A percentile compares a stretch with the other conserved stretches of the same genome.
phyloP scores from a whole-genome alignment of 1,140 invertebrate species.

The Pentalonia nigronervosa region DNA sequence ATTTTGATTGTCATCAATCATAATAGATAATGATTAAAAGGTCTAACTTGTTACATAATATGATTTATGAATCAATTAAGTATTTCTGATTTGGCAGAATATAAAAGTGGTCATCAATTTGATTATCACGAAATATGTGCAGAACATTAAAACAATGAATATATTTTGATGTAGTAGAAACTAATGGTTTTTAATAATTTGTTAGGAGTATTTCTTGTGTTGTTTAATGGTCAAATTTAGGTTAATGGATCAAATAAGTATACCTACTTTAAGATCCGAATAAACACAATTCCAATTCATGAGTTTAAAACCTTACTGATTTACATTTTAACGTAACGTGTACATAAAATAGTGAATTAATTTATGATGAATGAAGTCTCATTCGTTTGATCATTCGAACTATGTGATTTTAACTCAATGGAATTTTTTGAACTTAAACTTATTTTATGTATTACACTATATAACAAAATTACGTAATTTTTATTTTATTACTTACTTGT shows the following conservation, averaged over 20 bases:
- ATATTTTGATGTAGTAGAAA: no score
- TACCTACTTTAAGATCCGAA: not conserved
- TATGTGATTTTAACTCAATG: not conserved
- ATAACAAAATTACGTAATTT: not conserved
- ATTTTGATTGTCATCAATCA: not conserved
- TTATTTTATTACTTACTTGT: no score
- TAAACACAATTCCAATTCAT: not conserved
- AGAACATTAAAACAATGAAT: no score
- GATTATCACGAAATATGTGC: no score
- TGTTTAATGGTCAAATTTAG: not conserved
- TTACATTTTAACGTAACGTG: not conserved
- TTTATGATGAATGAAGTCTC: conserved; percentile 11
- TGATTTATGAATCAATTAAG: not conserved
- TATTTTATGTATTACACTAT: not conserved
- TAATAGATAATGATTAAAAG: not conserved
- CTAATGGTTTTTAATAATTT: no score
- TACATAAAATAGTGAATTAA: not conserved
- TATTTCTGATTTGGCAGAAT: not conserved
- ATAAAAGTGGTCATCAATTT: not conserved
- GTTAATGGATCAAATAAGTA: not conserved
- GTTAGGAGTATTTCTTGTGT: not conserved
- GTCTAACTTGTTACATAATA: not conserved
- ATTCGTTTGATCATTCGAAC: not conserved
- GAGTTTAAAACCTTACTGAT: not conserved
- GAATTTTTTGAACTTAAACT: not conserved